phyloP scores from a whole-genome alignment of 2,797 vertebrate genomes.

The Acanthornis magna region DNA sequence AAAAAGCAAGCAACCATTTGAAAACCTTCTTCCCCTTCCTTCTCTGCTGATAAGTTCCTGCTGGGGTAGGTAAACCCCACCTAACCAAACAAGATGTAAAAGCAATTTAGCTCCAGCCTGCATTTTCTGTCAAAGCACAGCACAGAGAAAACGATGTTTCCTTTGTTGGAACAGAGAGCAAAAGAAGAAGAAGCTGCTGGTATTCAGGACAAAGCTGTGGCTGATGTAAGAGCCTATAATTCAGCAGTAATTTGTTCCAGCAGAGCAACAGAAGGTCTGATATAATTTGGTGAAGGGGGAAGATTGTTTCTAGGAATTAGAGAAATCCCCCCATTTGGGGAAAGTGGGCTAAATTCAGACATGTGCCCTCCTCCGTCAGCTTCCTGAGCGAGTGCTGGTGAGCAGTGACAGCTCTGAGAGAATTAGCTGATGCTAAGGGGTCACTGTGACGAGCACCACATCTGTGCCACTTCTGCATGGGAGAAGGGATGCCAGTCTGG shows the following conservation, averaged over 20 bases:
- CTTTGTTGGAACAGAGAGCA: not conserved
- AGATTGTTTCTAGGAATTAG: not conserved
- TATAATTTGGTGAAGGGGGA: not conserved
- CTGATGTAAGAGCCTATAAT: not conserved
- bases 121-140: not conserved
- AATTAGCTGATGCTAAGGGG: not conserved
- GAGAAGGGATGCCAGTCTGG: not conserved
- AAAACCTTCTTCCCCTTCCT: too few species aligned
- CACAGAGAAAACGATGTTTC: not conserved
- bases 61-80: too few species aligned
- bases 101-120: not conserved
- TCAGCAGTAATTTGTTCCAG: not conserved
- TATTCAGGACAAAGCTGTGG: not conserved
- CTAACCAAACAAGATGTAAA: too few species aligned
- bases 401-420: not conserved
- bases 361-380: not conserved
- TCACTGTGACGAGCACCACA: not conserved
- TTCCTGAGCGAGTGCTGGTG: not conserved
- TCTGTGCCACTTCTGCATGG: not conserved
- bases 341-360: not conserved
- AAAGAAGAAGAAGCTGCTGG: not conserved
- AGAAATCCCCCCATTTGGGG: not conserved
- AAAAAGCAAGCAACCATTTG: too few species aligned
- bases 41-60: too few species aligned
- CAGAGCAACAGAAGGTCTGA: not conserved